phyloP scores from a whole-genome alignment of 30 jellyfish, hydroid and myxozoan species.

The Phacellophora camtschatica region DNA sequence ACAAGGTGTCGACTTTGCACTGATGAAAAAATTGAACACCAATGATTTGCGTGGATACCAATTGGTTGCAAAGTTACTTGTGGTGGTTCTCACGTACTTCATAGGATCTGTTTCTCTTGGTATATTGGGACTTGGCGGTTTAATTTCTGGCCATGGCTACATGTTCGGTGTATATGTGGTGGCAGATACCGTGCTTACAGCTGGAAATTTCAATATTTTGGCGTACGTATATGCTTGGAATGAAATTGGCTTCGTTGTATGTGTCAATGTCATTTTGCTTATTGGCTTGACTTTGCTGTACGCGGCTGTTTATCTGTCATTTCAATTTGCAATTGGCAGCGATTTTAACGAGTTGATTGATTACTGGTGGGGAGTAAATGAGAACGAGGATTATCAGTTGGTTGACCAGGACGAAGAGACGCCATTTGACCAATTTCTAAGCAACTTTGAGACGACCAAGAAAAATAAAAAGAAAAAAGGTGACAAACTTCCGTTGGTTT shows the following conservation, averaged over 20 bases:
- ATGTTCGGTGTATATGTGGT: conserved; percentile 41
- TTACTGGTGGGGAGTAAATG: conserved; percentile 17
- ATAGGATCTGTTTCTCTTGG: not conserved
- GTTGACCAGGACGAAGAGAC: conserved; percentile 40
- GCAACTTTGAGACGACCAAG: not conserved
- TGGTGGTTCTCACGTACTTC: not conserved
- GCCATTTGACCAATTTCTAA: conserved; percentile 35
- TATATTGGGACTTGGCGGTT: conserved; percentile 35
- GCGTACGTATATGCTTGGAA: conserved; percentile 55
- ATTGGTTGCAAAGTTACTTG: conserved; percentile 11
- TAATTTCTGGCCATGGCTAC: conserved; percentile 68
- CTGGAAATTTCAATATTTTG: conserved; percentile 30
- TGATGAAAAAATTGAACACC: not conserved
- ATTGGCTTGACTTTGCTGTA: conserved; percentile 33
- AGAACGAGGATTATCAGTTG: not conserved
- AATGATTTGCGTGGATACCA: not conserved
- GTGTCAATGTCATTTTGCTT: conserved; percentile 21
- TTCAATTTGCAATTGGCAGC: conserved; percentile 40
- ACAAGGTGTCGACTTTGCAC: conserved; percentile 16
- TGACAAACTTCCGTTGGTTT: not conserved
- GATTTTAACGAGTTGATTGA: conserved; percentile 47
- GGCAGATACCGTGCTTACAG: conserved; percentile 34
- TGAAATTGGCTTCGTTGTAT: conserved; percentile 54
- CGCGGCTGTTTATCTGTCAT: conserved; percentile 28
- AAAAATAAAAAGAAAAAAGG: not conserved